phyloP scores from a whole-genome alignment of 2,797 vertebrate genomes.

The Distichodus sexfasciatus region DNA sequence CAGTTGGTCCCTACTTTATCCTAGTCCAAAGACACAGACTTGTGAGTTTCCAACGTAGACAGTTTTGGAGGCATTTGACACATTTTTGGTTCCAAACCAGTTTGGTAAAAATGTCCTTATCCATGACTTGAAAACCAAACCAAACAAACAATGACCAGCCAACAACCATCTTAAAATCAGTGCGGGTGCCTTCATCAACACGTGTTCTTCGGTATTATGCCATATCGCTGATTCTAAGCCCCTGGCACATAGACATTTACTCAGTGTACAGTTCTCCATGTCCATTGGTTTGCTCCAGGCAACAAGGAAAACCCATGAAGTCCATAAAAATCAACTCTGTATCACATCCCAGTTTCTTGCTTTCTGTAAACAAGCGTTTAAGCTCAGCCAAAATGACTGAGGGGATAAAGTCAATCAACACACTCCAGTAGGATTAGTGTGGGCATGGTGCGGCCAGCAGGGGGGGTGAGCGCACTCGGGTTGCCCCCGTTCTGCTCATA shows the following conservation, averaged over 20 bases:
- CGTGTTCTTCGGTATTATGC: not conserved
- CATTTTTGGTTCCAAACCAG: too few species aligned
- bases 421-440: not conserved
- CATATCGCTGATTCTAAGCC: not conserved
- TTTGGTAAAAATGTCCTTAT: too few species aligned
- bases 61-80: too few species aligned
- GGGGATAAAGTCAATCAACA: not conserved
- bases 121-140: too few species aligned
- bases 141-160: too few species aligned
- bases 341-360: not conserved
- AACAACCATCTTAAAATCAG: too few species aligned
- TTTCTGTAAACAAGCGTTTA: conserved; percentile 2
- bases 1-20: too few species aligned
- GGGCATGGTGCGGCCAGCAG: conserved; percentile 37
- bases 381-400: not conserved
- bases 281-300: not conserved
- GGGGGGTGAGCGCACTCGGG: conserved; percentile 19
- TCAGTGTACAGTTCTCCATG: not conserved
- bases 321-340: not conserved
- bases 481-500: conserved; percentile 33
- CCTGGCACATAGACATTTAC: not conserved
- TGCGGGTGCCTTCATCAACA: not conserved
- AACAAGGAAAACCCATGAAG: not conserved
- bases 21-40: too few species aligned
- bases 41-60: too few species aligned